Base-by-base conservation (phyloP, 2,113 vertebrate species). In the Climacteris rufus region DNA sequence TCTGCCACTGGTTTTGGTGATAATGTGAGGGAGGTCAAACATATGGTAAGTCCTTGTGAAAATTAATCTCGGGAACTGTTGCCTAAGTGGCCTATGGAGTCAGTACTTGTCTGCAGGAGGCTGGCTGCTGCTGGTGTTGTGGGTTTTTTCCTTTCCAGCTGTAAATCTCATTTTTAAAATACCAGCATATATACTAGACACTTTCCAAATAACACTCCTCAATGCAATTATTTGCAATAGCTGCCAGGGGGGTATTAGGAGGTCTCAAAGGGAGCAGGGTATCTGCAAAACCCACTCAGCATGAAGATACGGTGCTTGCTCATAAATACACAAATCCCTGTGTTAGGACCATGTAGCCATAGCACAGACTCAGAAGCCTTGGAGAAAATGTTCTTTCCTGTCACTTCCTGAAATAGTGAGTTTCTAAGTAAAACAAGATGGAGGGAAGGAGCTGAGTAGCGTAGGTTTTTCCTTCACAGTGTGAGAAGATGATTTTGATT, bases 91-190 rank as follows among this genome's bases (percentile, higher is more conserved):
- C 75, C 76, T 69, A 27, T 75, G 94, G 86, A 95, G 72, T 92
- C 76, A 65, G 35, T 30, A 33, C 83, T 75, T 89, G 86, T 81
- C 76, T 92, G 83, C 91, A 90, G 72, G 76, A 95, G 69, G 64
- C 76, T 92, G 86, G 66, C 79, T 88, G 71, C 89, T 94, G 83
- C 68, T 97, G 52, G 30, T 70, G 52, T 15, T 59, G 72, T 75
- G 54, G 1, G 25, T 70, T 94, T 78, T 77, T 86, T 82, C 64
- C 64, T 92, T 37, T 69, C 45, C 94, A 93, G 83, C 91, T 95
- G 91, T 83, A 95, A 94, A 92, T 92, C 93, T 91, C 83, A 68
- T 94, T 95, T 95, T 91, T 68, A 71, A 90, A 94, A 89, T 81
- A 87, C 69, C 31, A 2, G n/a, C 56, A 22, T 93, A 60, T 93